Conservation (phyloP, 2,113 vertebrate genomes). For the human (Homo sapiens) region DNA sequence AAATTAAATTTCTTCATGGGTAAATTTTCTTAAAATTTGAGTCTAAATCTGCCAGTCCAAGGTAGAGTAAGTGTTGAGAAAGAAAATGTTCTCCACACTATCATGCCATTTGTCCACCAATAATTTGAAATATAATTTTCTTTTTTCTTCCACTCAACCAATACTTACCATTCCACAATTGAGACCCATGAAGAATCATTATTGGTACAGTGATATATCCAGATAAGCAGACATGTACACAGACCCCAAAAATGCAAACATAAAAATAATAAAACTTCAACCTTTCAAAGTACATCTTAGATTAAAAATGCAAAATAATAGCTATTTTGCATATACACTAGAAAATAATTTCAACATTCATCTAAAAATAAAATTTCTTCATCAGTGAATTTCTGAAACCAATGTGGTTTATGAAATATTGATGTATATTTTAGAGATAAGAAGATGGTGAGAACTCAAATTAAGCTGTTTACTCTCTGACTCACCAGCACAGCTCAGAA, state of each 20-base stretch:
- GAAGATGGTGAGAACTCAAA: background rate
- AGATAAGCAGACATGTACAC: background rate
- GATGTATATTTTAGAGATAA: background rate
- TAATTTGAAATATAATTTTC: background rate
- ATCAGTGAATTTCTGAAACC: constrained; percentile 7
- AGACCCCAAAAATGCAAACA: background rate
- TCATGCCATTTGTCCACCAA: background rate
- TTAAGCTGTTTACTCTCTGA: background rate
- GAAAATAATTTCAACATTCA: background rate
- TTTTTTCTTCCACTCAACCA: background rate
- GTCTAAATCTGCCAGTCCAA: background rate
- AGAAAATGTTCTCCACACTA: background rate
- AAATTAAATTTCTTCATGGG: background rate
- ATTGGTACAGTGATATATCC: background rate
- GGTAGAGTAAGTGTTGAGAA: background rate
- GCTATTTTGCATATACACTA: background rate
- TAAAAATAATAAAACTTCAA: background rate
- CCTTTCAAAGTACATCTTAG: background rate
- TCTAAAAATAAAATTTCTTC: background rate
- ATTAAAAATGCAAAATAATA: background rate
- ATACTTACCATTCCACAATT: too few species aligned
- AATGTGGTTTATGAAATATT: background rate
- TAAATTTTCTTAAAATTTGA: background rate
- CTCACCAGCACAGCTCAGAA: background rate
- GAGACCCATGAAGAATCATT: background rate